These are phyloP conservation scores for Cryptomyrus ogoouensis DNA, from an alignment of 2,113 vertebrate species.

Conservation along the genomic window DNA sequence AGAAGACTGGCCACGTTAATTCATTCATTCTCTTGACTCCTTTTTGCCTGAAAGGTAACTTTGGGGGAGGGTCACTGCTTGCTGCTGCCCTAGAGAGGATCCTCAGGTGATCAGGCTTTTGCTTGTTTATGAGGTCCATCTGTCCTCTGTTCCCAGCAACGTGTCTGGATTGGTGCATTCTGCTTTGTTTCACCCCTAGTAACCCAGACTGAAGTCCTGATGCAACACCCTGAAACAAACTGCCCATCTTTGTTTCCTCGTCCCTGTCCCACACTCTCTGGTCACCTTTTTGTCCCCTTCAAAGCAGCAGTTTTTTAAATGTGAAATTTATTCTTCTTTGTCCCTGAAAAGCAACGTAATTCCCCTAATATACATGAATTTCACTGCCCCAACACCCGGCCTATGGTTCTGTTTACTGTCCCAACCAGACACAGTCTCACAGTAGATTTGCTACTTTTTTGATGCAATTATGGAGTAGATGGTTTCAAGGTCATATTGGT, in stretches of 20 bases:
- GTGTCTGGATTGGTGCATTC: neutral
- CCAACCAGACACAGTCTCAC: neutral
- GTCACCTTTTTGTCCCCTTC: constrained; percentile 5
- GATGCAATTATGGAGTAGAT: neutral
- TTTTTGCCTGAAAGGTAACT: neutral
- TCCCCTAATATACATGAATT: neutral
- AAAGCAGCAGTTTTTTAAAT: neutral
- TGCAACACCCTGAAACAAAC: constrained; percentile 9
- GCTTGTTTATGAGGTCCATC: neutral
- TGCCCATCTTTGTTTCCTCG: neutral
- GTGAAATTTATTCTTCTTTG: neutral
- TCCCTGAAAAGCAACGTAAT: neutral
- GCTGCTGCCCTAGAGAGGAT: neutral
- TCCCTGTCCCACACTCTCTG: neutral
- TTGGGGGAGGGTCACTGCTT: neutral
- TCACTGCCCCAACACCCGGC: neutral
- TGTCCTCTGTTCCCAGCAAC: neutral
- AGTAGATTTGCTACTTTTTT: neutral
- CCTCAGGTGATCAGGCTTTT: neutral
- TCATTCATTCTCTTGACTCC: neutral
- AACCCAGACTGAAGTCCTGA: constrained; percentile 4
- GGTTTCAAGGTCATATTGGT: neutral
- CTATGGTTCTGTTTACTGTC: neutral
- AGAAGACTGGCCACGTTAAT: neutral
- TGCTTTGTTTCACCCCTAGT: neutral